Evolutionary conservation across 2,888 invertebrate genomes (phyloP).

Genomic region (Melanostoma mellinum): DNA sequence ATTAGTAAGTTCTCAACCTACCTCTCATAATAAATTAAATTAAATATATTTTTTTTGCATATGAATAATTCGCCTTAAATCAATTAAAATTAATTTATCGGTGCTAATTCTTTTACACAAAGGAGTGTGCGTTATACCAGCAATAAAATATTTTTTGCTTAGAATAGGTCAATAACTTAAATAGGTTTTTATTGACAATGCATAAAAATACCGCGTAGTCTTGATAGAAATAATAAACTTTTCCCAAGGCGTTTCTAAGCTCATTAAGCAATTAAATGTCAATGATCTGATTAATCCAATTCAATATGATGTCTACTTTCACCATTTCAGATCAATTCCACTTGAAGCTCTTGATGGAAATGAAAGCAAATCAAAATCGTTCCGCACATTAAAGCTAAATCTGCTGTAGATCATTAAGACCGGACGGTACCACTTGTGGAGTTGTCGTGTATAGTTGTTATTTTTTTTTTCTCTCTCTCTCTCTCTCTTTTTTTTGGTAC

Average conservation of each 20-base stretch:
- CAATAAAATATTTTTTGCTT: too few relatives aligned
- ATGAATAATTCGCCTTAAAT: too few relatives aligned
- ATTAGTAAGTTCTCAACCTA: too few relatives aligned
- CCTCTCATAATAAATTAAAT: too few relatives aligned
- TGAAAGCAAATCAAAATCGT: constrained; percentile 66
- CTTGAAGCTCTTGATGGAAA: constrained; percentile 64
- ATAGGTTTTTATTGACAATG: too few relatives aligned
- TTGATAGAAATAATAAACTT: constrained; percentile 19
- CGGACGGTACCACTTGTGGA: constrained; percentile 40
- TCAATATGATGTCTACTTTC: constrained; percentile 60
- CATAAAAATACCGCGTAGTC: neutral
- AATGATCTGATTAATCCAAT: constrained; percentile 70
- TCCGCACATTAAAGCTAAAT: constrained; percentile 54
- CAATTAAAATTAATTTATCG: too few relatives aligned
- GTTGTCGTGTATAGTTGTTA: constrained; percentile 31
- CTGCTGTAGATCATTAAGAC: constrained; percentile 42
- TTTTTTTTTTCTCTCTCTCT: constrained; percentile 18
- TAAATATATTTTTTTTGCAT: too few relatives aligned
- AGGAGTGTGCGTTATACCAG: too few relatives aligned
- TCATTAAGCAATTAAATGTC: constrained; percentile 70
- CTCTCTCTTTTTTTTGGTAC: too few relatives aligned
- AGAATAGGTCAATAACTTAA: too few relatives aligned
- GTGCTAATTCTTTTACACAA: too few relatives aligned
- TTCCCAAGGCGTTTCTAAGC: constrained; percentile 58
- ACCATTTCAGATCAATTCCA: constrained; percentile 60